Evolutionary conservation across 2,113 vertebrate genomes (phyloP).

Genomic region (Phainopepla nitens): DNA sequence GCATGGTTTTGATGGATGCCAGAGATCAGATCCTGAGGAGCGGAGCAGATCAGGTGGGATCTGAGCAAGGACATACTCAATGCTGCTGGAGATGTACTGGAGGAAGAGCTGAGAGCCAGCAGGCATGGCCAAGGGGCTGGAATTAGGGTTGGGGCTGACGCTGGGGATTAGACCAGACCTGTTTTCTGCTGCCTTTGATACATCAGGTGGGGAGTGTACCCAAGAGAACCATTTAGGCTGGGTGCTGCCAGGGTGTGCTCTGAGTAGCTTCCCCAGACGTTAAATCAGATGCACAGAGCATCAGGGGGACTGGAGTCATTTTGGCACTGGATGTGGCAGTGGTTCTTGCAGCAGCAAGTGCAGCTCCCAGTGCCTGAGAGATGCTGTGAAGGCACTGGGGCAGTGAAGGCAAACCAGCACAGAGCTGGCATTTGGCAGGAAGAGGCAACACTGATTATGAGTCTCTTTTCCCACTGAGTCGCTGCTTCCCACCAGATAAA

Average conservation of each 20-base stretch:
- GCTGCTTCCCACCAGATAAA: background rate
- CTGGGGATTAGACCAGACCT: background rate
- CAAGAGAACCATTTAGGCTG: background rate
- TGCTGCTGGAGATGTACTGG: background rate
- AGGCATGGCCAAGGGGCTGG: background rate
- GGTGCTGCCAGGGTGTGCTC: background rate
- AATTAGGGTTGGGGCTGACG: background rate
- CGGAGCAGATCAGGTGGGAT: background rate
- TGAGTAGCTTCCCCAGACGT: background rate
- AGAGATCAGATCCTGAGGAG: background rate
- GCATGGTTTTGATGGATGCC: background rate
- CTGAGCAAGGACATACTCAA: rapidly evolving
- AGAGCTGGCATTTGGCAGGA: background rate
- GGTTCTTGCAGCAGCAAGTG: background rate
- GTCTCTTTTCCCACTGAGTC: background rate
- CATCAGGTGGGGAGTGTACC: background rate
- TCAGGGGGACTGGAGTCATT: background rate
- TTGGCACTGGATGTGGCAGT: background rate
- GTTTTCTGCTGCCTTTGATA: background rate
- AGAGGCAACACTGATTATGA: background rate
- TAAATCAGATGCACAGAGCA: background rate
- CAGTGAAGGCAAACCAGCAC: background rate
- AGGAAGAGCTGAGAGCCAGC: background rate
- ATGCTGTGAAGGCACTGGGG: background rate
- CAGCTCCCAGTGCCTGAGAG: background rate